These are phyloP conservation scores for Camelus bactrianus DNA, from an alignment of 2,113 vertebrate species.

Conservation along the genomic window DNA sequence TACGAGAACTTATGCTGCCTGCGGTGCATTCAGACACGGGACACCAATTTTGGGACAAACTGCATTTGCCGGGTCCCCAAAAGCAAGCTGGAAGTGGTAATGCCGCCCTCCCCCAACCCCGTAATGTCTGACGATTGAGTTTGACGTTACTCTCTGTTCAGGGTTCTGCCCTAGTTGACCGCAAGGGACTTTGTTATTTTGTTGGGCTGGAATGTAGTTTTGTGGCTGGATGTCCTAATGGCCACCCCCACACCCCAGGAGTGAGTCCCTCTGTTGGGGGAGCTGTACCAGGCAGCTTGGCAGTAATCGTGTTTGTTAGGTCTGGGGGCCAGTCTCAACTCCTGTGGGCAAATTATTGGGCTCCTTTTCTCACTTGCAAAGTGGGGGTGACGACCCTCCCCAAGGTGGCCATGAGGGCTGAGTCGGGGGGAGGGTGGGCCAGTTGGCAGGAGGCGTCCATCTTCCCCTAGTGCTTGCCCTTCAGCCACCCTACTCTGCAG, in stretches of 20 bases:
- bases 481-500: not conserved
- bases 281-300: not conserved
- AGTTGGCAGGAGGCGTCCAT: not conserved
- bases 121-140: not conserved
- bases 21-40: conserved; percentile 97
- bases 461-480: not conserved
- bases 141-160: not conserved
- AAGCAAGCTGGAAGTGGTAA: conserved; percentile 99
- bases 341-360: not conserved
- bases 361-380: not conserved
- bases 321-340: not conserved
- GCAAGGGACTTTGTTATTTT: not conserved
- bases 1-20: conserved; percentile 98
- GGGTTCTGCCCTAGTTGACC: not conserved
- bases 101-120: conserved; percentile 32
- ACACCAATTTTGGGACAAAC: conserved; percentile 99
- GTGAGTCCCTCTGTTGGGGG: not conserved
- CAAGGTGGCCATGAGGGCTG: not conserved
- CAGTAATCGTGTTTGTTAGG: not conserved
- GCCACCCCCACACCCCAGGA: rapidly evolving
- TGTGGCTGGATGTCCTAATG: not conserved
- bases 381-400: not conserved
- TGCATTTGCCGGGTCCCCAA: conserved; percentile 99
- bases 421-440: not conserved
- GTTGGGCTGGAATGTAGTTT: not conserved